Conservation (phyloP, 2,797 vertebrate genomes). For the Eremophila alpestris region DNA sequence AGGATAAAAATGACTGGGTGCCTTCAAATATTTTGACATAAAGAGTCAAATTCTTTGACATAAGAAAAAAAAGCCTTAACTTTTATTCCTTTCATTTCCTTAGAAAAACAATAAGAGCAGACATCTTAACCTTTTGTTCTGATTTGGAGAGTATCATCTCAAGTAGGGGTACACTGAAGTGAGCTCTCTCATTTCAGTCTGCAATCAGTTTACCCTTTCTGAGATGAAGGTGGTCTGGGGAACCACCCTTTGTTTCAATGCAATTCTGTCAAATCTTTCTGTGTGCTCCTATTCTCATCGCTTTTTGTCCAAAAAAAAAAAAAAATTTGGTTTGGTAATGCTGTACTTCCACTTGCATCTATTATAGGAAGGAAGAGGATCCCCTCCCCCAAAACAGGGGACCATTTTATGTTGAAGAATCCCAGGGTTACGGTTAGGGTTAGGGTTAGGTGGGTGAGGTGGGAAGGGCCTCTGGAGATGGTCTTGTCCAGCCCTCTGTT, state of each 20-base stretch:
- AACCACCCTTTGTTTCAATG: background rate
- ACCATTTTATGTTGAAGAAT: background rate
- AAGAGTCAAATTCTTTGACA: background rate
- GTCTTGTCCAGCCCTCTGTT: background rate
- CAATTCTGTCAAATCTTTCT: background rate
- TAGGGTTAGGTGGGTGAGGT: no score
- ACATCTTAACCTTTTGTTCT: background rate
- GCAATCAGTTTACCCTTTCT: background rate
- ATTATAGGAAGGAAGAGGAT: background rate
- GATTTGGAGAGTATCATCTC: background rate
- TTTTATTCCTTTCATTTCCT: background rate
- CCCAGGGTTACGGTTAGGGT: no score
- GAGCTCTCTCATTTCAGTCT: background rate
- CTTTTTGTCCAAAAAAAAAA: background rate
- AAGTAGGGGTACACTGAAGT: background rate
- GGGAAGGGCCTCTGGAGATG: background rate
- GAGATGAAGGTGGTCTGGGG: background rate
- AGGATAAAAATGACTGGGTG: background rate
- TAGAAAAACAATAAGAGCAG: background rate
- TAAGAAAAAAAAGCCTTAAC: background rate
- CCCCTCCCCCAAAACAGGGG: background rate
- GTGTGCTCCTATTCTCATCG: background rate
- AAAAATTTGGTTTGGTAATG: background rate
- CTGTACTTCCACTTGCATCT: background rate
- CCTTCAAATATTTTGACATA: background rate